These are phyloP conservation scores for Pelodiscus sinensis DNA, from an alignment of 2,113 vertebrate genomes.

Conservation along the genomic window DNA sequence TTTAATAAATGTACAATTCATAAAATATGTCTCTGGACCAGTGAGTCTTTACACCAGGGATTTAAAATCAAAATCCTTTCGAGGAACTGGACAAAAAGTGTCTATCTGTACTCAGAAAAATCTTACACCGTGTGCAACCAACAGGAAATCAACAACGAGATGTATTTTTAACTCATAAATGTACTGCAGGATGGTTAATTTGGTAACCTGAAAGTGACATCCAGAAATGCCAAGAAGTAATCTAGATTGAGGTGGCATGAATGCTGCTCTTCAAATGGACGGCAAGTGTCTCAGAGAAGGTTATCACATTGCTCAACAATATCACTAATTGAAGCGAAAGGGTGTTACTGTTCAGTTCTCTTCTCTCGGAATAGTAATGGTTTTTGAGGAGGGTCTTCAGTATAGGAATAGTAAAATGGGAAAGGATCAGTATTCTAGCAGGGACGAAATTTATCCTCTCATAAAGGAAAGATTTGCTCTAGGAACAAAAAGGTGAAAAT, in stretches of 20 bases:
- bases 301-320: neutral
- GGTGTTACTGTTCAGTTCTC: neutral
- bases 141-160: neutral
- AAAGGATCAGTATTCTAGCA: neutral
- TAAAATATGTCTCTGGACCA: accelerated
- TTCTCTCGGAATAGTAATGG: neutral
- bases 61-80: neutral
- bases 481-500: accelerated
- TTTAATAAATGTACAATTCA: neutral
- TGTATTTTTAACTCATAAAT: neutral
- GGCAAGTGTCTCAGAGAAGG: neutral
- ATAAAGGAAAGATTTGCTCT: neutral
- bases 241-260: neutral
- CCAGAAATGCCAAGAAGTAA: neutral
- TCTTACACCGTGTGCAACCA: neutral
- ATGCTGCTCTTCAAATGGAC: neutral
- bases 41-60: neutral
- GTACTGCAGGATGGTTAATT: accelerated
- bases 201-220: neutral
- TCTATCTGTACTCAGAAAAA: neutral
- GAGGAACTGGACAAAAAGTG: neutral
- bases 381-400: neutral
- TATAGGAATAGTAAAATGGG: neutral
- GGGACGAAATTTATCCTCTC: neutral
- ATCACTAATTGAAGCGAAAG: neutral